A percentile compares a stretch with the other conserved stretches of the same genome.
These are phyloP conservation scores for Thaleichthys pacificus DNA, from an alignment of 2,797 vertebrate species.

Conservation along the genomic window DNA sequence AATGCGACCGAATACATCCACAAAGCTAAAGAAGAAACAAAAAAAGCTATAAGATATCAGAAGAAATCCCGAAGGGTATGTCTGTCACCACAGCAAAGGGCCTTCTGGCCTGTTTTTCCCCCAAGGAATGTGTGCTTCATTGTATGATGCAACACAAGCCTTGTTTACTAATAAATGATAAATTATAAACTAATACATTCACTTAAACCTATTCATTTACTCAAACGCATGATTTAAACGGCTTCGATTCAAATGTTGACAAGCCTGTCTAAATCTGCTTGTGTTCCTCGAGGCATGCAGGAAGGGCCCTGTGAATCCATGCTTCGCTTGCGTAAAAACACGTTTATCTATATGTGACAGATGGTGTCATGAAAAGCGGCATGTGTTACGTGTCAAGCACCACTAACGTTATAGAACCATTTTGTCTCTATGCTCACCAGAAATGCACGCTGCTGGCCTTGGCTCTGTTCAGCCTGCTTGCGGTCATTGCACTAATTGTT, in stretches of 20 bases:
- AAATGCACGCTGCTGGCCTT: slow-evolving; percentile 87
- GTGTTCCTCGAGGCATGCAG: neutral
- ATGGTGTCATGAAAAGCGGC: neutral
- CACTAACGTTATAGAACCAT: slow-evolving; percentile 27
- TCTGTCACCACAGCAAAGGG: neutral
- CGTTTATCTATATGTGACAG: neutral
- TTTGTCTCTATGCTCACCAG: slow-evolving; percentile 76
- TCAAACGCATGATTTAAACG: too few species aligned
- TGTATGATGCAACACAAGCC: neutral
- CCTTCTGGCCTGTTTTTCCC: neutral
- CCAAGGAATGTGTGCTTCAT: neutral
- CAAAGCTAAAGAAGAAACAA: slow-evolving; percentile 91
- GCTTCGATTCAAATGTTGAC: too few species aligned
- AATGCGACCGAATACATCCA: slow-evolving; percentile 86
- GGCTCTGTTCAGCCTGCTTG: slow-evolving; percentile 79
- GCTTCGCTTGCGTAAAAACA: neutral
- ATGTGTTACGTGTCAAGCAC: slow-evolving; percentile 7
- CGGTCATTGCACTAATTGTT: slow-evolving; percentile 84
- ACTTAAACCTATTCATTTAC: too few species aligned
- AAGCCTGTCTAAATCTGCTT: too few species aligned
- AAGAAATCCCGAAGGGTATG: slow-evolving; percentile 89
- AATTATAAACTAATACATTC: neutral
- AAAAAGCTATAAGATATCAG: slow-evolving; percentile 90
- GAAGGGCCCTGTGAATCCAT: neutral
- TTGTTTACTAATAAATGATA: neutral